Evolutionary conservation across 2,888 invertebrate genomes (phyloP).

Genomic region (Elegia similella): DNA sequence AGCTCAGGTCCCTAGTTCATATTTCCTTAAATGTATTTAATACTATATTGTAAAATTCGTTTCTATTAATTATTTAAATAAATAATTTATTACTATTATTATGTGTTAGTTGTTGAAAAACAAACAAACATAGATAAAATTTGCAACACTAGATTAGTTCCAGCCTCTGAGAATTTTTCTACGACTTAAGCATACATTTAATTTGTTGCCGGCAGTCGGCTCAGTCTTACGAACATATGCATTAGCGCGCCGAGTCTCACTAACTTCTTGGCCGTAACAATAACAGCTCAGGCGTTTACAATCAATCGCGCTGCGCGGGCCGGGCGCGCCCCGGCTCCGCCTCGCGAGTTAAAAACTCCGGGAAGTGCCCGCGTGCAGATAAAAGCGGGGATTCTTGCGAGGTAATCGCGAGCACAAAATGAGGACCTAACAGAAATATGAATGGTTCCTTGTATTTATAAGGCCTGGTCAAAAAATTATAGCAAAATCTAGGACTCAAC

Average conservation of each 20-base stretch:
- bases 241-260: constrained; percentile 8
- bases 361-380: constrained; percentile 7
- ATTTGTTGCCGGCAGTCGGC: background rate
- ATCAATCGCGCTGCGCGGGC: background rate
- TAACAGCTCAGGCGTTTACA: background rate
- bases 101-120: too few species aligned
- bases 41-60: too few species aligned
- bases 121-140: too few species aligned
- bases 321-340: background rate
- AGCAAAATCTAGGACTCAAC: background rate
- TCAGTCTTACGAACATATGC: background rate
- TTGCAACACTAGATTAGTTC: too few species aligned
- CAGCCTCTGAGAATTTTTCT: too few species aligned
- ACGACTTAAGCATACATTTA: background rate
- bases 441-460: too few species aligned
- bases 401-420: constrained; percentile 8
- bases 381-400: constrained; percentile 13
- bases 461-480: too few species aligned
- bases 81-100: too few species aligned
- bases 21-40: too few species aligned
- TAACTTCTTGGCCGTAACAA: constrained; percentile 8
- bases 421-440: background rate
- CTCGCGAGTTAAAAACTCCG: constrained; percentile 13
- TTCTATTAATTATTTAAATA: too few species aligned
- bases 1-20: too few species aligned